Conservation (phyloP, 2,888 invertebrate species). For the Catotricha subobsoleta region DNA sequence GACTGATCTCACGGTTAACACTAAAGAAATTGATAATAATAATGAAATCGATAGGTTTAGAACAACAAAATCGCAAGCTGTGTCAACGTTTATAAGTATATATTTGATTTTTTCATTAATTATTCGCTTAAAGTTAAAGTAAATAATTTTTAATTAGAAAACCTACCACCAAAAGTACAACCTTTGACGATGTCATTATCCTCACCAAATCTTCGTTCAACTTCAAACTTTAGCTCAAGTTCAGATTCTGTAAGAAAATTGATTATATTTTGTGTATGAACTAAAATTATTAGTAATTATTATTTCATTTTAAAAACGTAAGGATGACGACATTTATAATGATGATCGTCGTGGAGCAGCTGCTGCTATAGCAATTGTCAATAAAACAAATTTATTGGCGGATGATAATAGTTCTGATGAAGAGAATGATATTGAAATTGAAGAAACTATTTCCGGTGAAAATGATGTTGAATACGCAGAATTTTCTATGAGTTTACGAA, state of each 20-base stretch:
- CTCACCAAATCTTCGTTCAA: conserved; percentile 31
- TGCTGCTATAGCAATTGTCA: too few relatives aligned
- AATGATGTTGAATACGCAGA: conserved; percentile 50
- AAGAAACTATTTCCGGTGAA: conserved; percentile 67
- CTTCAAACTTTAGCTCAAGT: conserved; percentile 9
- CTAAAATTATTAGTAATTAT: not conserved
- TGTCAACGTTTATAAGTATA: too few relatives aligned
- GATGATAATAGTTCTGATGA: conserved; percentile 55
- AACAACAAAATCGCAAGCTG: too few relatives aligned
- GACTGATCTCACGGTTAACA: too few relatives aligned
- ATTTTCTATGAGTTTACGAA: conserved; percentile 33
- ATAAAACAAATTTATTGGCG: conserved; percentile 28
- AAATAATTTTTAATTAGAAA: conserved; percentile 1
- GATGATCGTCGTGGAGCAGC: too few relatives aligned
- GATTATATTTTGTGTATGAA: not conserved
- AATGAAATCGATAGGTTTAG: too few relatives aligned
- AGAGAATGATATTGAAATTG: conserved; percentile 62
- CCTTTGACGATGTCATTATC: conserved; percentile 30
- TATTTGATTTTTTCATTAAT: too few relatives aligned
- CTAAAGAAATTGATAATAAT: too few relatives aligned
- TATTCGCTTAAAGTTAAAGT: too few relatives aligned
- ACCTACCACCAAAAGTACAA: conserved; percentile 10
- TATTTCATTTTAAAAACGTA: not conserved
- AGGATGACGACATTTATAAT: conserved; percentile 1
- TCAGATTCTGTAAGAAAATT: conserved; percentile 10